Percentiles rank a stretch among this genome's conserved stretches.
These are phyloP conservation scores for Creontiades dilutus DNA, from an alignment of 2,888 invertebrate genomes.

Conservation along the genomic window DNA sequence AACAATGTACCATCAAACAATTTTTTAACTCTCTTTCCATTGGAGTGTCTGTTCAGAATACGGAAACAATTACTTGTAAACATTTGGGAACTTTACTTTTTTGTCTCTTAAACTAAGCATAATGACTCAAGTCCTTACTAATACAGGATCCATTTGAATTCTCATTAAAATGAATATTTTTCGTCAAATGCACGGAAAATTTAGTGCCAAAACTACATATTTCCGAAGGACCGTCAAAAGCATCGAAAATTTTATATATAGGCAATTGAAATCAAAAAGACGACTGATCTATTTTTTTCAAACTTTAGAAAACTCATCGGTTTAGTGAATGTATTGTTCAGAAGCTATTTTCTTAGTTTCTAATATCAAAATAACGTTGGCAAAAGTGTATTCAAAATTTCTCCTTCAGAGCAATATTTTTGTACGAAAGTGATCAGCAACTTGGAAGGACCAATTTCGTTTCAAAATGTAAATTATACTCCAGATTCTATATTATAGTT, in stretches of 20 bases:
- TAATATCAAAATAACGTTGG: not conserved
- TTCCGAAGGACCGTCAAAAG: no score
- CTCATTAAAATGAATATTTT: no score
- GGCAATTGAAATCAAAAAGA: not conserved
- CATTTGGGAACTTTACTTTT: no score
- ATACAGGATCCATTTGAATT: no score
- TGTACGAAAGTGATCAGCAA: constrained; percentile 13
- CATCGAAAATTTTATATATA: no score
- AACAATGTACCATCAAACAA: no score
- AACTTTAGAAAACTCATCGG: not conserved
- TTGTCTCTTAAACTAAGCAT: no score
- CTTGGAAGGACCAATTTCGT: constrained; percentile 17
- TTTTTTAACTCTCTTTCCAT: no score
- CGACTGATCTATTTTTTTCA: not conserved
- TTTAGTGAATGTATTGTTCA: not conserved
- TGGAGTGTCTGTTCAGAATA: no score
- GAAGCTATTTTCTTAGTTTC: no score
- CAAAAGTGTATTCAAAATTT: not conserved
- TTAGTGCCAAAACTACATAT: not conserved
- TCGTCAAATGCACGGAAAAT: not conserved
- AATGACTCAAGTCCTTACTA: no score
- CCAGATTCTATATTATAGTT: constrained; percentile 7
- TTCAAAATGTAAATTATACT: not conserved
- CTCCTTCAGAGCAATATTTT: constrained; percentile 32
- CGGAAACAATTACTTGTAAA: no score